Evolutionary conservation across 1,140 invertebrate species (phyloP).

Genomic region (Drosophila baimaii): DNA sequence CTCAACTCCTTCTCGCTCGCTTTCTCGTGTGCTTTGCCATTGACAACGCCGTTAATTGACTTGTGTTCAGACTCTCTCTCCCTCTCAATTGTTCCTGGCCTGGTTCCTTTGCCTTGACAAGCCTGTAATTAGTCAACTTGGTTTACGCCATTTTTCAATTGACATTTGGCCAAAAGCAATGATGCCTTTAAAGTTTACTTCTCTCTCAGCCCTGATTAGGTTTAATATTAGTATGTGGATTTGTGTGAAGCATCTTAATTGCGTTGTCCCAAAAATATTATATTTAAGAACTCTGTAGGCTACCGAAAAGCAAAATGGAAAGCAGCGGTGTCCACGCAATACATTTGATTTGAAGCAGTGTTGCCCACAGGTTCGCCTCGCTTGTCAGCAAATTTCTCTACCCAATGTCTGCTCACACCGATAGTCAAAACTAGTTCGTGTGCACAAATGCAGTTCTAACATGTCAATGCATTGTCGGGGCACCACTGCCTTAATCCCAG

Average conservation of each 20-base stretch:
- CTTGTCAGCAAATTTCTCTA: no score
- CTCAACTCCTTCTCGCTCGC: neutral
- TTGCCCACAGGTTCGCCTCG: no score
- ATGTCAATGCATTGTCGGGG: no score
- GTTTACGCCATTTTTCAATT: constrained; percentile 62
- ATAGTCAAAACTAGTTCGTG: no score
- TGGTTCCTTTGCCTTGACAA: constrained; percentile 32
- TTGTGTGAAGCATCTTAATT: neutral
- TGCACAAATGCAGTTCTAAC: no score
- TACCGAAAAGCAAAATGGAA: neutral
- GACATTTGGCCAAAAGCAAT: constrained; percentile 60
- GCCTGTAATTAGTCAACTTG: constrained; percentile 68
- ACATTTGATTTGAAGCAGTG: no score
- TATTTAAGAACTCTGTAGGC: no score
- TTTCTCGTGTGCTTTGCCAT: constrained; percentile 40
- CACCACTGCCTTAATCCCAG: no score
- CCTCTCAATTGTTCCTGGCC: constrained; percentile 5
- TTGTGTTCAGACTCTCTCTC: constrained; percentile 49
- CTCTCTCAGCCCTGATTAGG: neutral
- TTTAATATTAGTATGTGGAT: constrained; percentile 7
- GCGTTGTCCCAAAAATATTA: neutral
- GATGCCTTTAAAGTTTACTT: constrained; percentile 38
- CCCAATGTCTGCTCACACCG: no score
- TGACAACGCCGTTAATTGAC: constrained; percentile 74
- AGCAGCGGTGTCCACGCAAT: no score